These are phyloP conservation scores for Ctenochaetus hawaiiensis DNA, from an alignment of 2,797 vertebrate genomes.

Conservation along the genomic window DNA sequence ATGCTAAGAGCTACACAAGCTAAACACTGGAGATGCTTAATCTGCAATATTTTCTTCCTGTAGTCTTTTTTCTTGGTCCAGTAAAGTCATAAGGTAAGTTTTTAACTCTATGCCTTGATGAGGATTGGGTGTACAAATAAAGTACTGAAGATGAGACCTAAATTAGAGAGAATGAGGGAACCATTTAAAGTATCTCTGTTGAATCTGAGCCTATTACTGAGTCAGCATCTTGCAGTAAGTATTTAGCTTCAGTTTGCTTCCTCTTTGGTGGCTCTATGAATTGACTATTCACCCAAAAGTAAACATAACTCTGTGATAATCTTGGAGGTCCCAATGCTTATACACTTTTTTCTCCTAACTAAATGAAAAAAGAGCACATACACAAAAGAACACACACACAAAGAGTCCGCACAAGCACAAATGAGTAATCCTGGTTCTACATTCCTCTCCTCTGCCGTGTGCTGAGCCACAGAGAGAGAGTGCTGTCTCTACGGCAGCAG, in stretches of 20 bases:
- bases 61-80: no score
- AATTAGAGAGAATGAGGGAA: background rate
- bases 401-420: constrained; percentile 29
- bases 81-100: background rate
- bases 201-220: background rate
- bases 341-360: background rate
- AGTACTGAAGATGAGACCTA: background rate
- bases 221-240: background rate
- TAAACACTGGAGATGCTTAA: no score
- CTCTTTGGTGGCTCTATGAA: background rate
- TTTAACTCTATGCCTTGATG: background rate
- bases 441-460: constrained; percentile 33
- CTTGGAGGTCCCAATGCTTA: background rate
- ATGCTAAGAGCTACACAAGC: no score
- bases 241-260: background rate
- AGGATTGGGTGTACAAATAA: background rate
- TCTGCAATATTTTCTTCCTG: no score
- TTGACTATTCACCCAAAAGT: background rate
- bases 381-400: constrained; percentile 8
- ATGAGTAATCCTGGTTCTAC: constrained; percentile 41
- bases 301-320: background rate
- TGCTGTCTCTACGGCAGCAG: constrained; percentile 41
- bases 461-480: constrained; percentile 19
- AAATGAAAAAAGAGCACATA: background rate
- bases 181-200: no score